A percentile compares a stretch with the other conserved stretches of the same genome.
Conservation (phyloP, 2,797 vertebrate species). For the Macropodus opercularis region DNA sequence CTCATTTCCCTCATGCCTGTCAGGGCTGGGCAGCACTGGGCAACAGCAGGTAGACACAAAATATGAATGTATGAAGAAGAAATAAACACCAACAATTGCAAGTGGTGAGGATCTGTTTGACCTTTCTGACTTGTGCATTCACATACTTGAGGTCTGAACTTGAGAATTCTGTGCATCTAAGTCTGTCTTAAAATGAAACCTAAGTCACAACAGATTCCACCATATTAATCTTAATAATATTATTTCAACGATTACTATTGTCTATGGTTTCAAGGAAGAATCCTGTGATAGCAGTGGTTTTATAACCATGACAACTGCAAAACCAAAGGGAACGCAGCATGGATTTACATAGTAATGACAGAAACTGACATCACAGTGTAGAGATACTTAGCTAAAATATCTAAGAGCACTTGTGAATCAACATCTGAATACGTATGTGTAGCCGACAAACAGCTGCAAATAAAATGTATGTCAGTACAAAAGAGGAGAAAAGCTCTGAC, state of each 20-base stretch:
- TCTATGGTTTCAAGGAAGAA: slow-evolving; percentile 3
- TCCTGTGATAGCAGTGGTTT: neutral
- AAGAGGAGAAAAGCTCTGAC: slow-evolving; percentile 70
- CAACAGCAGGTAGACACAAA: slow-evolving; percentile 54
- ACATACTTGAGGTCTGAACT: slow-evolving; percentile 44
- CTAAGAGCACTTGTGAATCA: too few relatives aligned
- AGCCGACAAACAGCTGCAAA: neutral
- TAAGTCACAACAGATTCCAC: neutral
- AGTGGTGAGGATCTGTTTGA: slow-evolving; percentile 44
- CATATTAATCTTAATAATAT: slow-evolving; percentile 1
- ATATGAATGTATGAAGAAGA: slow-evolving; percentile 53
- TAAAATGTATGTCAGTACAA: neutral
- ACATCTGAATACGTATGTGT: too few relatives aligned
- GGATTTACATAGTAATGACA: neutral
- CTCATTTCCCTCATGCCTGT: slow-evolving; percentile 47
- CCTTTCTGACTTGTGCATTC: slow-evolving; percentile 41
- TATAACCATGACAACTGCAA: slow-evolving; percentile 35
- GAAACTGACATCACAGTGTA: slow-evolving; percentile 4
- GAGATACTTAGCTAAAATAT: neutral
- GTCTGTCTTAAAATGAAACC: slow-evolving; percentile 12
- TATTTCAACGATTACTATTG: slow-evolving; percentile 14
- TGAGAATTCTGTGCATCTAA: slow-evolving; percentile 19
- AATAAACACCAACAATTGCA: slow-evolving; percentile 42
- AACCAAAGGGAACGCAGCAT: slow-evolving; percentile 5
- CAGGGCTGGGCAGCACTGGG: slow-evolving; percentile 33